Conservation (phyloP, 2,113 vertebrate species). For the Nerophis ophidion region DNA sequence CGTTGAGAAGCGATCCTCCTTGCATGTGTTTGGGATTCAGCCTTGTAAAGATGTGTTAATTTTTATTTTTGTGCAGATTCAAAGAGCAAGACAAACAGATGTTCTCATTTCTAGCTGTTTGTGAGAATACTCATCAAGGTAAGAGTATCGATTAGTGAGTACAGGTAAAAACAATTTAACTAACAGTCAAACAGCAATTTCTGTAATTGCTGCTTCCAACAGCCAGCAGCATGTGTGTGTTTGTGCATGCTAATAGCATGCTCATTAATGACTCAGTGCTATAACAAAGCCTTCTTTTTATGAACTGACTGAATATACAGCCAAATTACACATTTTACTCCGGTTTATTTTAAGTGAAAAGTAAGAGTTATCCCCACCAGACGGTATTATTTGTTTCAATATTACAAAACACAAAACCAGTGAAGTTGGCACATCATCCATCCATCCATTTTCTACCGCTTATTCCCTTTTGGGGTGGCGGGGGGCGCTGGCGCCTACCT, state of each 20-base stretch:
- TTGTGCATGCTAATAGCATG: conserved; percentile 26
- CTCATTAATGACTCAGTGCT: conserved; percentile 8
- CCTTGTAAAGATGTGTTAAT: conserved; percentile 14
- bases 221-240: conserved; percentile 17
- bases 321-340: not conserved
- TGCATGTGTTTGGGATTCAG: conserved; percentile 17
- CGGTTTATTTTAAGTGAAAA: not conserved
- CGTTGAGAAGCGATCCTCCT: conserved; percentile 27
- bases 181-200: conserved; percentile 13
- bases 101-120: conserved; percentile 38
- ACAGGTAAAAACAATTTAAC: conserved; percentile 20
- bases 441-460: too few relatives aligned
- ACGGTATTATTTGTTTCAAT: too few relatives aligned
- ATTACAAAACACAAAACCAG: too few relatives aligned
- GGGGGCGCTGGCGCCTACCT: too few relatives aligned
- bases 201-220: conserved; percentile 6
- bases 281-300: conserved; percentile 8
- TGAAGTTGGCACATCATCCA: too few relatives aligned
- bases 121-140: conserved; percentile 17
- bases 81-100: conserved; percentile 45
- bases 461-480: too few relatives aligned
- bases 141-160: conserved; percentile 38
- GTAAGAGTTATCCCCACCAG: not conserved
- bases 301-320: not conserved
- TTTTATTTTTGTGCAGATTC: conserved; percentile 27